Conservation (phyloP, 2,113 vertebrate genomes). For the Thymallus thymallus region DNA sequence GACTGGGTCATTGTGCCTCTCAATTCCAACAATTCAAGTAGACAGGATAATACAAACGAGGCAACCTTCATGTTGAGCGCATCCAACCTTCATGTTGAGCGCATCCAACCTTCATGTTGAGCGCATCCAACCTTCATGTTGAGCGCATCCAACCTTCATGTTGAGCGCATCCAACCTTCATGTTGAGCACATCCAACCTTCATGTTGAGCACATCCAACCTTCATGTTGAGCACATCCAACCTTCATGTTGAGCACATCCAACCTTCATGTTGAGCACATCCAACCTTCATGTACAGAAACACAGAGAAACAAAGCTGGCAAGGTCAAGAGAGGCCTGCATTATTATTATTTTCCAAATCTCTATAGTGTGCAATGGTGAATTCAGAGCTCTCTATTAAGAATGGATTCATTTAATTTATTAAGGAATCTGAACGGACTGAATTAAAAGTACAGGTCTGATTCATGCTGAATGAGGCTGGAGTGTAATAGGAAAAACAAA, state of each 20-base stretch:
- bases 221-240: background rate
- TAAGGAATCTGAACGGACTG: constrained; percentile 15
- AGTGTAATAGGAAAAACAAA: constrained; percentile 10
- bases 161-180: background rate
- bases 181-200: no score
- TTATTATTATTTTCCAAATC: constrained; percentile 36
- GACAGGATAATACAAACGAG: background rate
- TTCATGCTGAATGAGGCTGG: background rate
- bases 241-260: background rate
- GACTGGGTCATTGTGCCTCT: background rate
- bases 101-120: background rate
- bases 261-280: background rate
- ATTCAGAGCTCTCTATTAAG: constrained; percentile 22
- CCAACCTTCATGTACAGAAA: no score
- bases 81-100: background rate
- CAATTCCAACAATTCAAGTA: background rate
- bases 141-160: background rate
- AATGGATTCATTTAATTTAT: constrained; percentile 34
- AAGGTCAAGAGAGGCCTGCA: constrained; percentile 22
- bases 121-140: background rate
- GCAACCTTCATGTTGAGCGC: background rate
- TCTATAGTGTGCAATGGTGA: background rate
- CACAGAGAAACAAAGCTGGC: background rate
- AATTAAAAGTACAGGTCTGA: constrained; percentile 22
- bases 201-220: background rate